Conservation (phyloP, 2,113 vertebrate genomes). For the Raphicerus campestris region DNA sequence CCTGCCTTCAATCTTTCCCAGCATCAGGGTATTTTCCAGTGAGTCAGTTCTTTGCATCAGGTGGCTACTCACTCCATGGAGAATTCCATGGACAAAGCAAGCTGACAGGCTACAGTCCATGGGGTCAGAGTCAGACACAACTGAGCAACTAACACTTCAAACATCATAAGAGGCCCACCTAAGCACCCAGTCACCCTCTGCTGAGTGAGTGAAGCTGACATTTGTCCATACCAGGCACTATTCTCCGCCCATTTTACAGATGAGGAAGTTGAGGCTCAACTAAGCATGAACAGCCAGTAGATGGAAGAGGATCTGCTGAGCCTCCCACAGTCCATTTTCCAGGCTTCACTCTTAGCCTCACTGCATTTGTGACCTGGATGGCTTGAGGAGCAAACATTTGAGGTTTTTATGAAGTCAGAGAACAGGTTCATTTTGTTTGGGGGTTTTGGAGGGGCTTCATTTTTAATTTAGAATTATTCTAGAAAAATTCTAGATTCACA, state of each 20-base stretch:
- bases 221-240: accelerated
- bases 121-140: neutral
- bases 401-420: neutral
- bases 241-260: neutral
- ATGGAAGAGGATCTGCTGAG: neutral
- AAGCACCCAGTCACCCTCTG: accelerated
- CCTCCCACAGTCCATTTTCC: neutral
- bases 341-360: neutral
- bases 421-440: neutral
- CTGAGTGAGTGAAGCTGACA: accelerated
- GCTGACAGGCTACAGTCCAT: neutral
- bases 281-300: neutral
- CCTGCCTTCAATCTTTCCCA: neutral
- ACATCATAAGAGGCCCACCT: accelerated
- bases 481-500: neutral
- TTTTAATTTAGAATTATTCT: neutral
- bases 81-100: neutral
- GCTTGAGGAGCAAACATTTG: neutral
- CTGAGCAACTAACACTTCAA: neutral
- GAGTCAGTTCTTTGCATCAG: neutral
- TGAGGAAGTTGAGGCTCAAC: neutral
- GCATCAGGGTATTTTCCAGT: neutral
- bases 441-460: neutral
- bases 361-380: neutral
- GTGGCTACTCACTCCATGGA: neutral